A percentile compares a stretch with the other conserved stretches of the same genome.
Conservation (phyloP, 2,888 invertebrate species). For the Ectemnius lituratus region DNA sequence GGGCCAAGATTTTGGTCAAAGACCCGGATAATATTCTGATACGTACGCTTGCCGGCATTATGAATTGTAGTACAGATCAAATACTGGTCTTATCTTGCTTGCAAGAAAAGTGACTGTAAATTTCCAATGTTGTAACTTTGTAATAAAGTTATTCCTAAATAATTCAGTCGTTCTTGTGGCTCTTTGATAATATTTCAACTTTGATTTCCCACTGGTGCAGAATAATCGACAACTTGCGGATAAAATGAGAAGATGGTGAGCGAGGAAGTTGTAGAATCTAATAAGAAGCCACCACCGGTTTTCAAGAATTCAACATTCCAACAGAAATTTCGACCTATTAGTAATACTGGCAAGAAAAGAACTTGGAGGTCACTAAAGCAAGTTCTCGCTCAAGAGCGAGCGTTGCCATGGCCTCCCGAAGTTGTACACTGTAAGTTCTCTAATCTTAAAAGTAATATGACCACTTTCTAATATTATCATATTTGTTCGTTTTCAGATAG, state of each 20-base stretch:
- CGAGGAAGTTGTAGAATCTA: constrained; percentile 68
- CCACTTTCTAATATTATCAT: neutral
- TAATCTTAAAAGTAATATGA: neutral
- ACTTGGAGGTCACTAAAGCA: constrained; percentile 94
- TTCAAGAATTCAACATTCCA: constrained; percentile 73
- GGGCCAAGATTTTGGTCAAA: constrained; percentile 55
- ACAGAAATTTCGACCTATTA: constrained; percentile 72
- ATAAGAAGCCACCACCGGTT: constrained; percentile 67
- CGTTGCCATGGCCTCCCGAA: constrained; percentile 87
- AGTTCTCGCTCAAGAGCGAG: constrained; percentile 89
- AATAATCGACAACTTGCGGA: constrained; percentile 23
- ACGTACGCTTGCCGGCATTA: constrained; percentile 49
- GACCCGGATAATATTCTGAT: constrained; percentile 53
- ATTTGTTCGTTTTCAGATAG: constrained; percentile 82
- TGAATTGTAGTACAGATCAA: constrained; percentile 44
- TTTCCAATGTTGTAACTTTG: constrained; percentile 1
- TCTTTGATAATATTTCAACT: no score
- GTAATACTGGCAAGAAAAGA: constrained; percentile 83
- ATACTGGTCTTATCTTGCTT: constrained; percentile 53
- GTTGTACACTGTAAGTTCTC: constrained; percentile 84
- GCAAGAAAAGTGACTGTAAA: constrained; percentile 21
- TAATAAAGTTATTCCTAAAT: constrained; percentile 24
- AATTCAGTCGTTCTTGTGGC: no score
- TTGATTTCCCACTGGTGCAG: no score
- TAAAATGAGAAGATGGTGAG: constrained; percentile 65